Base-by-base conservation (phyloP, 53 echinoderm and acorn worm species). In the Luidia sarsii region DNA sequence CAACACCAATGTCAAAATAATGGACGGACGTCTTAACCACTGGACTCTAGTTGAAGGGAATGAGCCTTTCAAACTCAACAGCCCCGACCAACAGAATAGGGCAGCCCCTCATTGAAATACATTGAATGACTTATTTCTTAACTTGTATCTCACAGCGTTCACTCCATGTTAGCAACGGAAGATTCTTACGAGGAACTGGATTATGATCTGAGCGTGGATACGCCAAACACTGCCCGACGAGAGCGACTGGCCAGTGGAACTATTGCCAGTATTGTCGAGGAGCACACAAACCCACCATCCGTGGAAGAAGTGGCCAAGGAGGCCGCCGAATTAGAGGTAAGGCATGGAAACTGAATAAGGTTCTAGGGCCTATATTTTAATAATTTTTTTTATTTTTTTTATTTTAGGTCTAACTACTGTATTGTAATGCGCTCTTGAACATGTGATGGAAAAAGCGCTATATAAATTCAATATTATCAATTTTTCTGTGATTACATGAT, bases 141-240 rank as follows among this genome's bases (percentile, higher is more conserved):
- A 48, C 30, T 24, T 53, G 20, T 82, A 7, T 24, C n/a, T 45
- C 77, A 5, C 81, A 95, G 95, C 54, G 87, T 75, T 48, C 71
- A 95, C 81, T 87, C 95, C 4, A 89, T 88, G 32, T 48, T 95
- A 32, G 87, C 81, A 18, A 87, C 90, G 35, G 86, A 83, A n/a
- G 92, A 95, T 65, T 95, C 95, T 1, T 95, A 87, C 59, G 92
- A 95, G 53, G 95, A 92, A 27, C 67, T 95, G 1, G 92, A 89
- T 51, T 91, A 83, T 55, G 91, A 94, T 69, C 68, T 89, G 33
- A 91, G 48, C 33, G 80, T 83, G 0, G 88, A 91, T 14, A 88
- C 85, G 10, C 65, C 54, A 55, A 67, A 45, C 55, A 21, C 16
- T 45, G 24, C 36, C n/a, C n/a, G 28, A 22, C 46, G 80, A 50